phyloP scores from a whole-genome alignment of 2,113 vertebrate species.

The Oryctolagus cuniculus region mOryCun1.1 NC_091438.1:151884501-151885000 shows the following conservation, averaged over 20 bases:
- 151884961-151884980: background rate
- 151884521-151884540: constrained; percentile 93
- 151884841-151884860: no score
- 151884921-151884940: background rate
- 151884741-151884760: background rate
- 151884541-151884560: constrained; percentile 90
- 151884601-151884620: no score
- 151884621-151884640: no score
- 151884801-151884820: no score
- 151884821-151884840: no score
- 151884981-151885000: rapidly evolving
- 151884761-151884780: background rate
- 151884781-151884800: rapidly evolving
- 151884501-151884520: constrained; percentile 90
- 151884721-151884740: background rate
- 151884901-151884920: background rate
- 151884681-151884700: no score
- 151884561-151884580: constrained; percentile 45
- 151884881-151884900: background rate
- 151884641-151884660: background rate
- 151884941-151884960: background rate
- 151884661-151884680: background rate
- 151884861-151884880: background rate
- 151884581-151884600: background rate
- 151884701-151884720: constrained; percentile 59